Evolutionary conservation across 2,113 vertebrate species (phyloP).

Genomic region (Ictalurus furcatus): DNA sequence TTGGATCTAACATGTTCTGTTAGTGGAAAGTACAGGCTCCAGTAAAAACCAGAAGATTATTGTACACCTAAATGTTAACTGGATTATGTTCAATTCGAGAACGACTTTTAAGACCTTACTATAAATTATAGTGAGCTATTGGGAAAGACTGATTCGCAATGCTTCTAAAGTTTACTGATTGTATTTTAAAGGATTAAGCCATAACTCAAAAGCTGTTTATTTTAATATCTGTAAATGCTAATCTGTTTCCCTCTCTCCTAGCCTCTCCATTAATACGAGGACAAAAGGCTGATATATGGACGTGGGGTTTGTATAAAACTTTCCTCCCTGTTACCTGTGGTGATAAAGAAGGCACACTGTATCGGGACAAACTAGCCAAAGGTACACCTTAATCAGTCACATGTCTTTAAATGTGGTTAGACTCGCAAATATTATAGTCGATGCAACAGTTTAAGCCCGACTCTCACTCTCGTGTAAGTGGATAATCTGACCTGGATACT

Average conservation of each 20-base stretch:
- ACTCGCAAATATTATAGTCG: not conserved
- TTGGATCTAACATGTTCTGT: not conserved
- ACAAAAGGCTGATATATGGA: conserved; percentile 60
- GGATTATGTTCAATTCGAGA: not conserved
- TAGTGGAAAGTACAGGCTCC: not conserved
- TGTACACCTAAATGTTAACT: not conserved
- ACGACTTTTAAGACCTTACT: not conserved
- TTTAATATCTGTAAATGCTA: not conserved
- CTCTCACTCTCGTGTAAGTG: not conserved
- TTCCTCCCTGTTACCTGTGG: conserved; percentile 69
- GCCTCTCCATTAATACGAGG: conserved; percentile 56
- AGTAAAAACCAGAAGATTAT: not conserved
- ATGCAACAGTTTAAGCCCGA: not conserved
- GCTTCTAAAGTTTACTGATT: not conserved
- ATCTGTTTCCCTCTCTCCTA: not conserved
- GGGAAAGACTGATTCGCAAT: not conserved
- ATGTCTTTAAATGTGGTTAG: not conserved
- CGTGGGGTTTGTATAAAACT: conserved; percentile 57
- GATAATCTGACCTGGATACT: not conserved
- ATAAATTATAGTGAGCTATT: not conserved
- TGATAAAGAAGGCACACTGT: conserved; percentile 23
- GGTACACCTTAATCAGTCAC: conserved; percentile 54
- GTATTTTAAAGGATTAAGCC: not conserved
- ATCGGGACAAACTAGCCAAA: conserved; percentile 59
- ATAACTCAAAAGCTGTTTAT: not conserved